Base-by-base conservation (phyloP, 30 jellyfish, hydroid and myxozoan species). In the Aurelia aurita region DNA sequence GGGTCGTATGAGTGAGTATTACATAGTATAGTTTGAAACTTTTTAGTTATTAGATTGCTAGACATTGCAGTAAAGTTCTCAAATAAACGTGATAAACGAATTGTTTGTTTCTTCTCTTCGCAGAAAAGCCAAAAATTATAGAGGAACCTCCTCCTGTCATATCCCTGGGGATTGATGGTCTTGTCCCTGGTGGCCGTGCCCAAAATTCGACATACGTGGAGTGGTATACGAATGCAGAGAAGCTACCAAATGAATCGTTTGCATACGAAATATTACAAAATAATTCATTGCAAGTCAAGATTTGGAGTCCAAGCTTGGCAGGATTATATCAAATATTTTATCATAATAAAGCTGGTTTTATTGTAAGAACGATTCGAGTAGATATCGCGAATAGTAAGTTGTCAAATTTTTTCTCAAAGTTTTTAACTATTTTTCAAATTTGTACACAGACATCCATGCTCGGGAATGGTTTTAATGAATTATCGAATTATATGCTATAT, bases 191-290 rank as follows among this genome's bases (percentile, higher is more conserved):
- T 5, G 93, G 93, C n/a, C 21, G 23, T 18, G 93, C 47, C 3
- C 60, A 32, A 7, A 57, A 67, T 29, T 73, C 74, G 5, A 55
- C 58, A 49, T 32, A 60, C 4, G 68, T 71, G 31, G 74, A 83
- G 19, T 83, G 93, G 93, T 83, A 83, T 76, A 35, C 87, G 18
- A 83, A 83, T 71, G 93, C 93, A 16, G 93, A 83, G 57, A 39
- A 51, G 74, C 27, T 12, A 19, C 44, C 63, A 6, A 55, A 3
- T 22, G 27, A 22, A 3, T 39, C 51, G 9, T 6, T 7, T 39
- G 16, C 51, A 7, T 83, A 54, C 34, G 54, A 83, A 83, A 49
- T 70, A 3, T 22, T 44, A 3, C 25, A 79, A 15, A 60, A 72
- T 39, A 58, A 29, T 23, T 14, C 66, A 2, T 64, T 83, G 65